phyloP scores from a whole-genome alignment of 2,113 vertebrate species.

The Gymnorhina tibicen region DNA sequence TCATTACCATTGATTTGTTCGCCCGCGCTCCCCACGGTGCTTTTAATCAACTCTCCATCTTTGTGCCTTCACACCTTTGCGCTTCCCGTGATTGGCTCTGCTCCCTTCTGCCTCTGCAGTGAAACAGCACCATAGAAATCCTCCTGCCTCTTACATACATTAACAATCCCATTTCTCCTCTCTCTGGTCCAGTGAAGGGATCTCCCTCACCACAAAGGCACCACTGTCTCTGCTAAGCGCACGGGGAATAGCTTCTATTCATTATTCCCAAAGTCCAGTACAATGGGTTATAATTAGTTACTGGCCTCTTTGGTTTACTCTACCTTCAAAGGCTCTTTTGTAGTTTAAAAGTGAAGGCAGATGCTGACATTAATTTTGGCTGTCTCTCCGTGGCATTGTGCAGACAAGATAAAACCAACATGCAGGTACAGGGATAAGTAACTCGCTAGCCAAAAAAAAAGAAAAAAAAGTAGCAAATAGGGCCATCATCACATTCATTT shows the following conservation, averaged over 20 bases:
- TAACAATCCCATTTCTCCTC: constrained; percentile 57
- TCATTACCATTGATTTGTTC: constrained; percentile 56
- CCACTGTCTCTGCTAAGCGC: background rate
- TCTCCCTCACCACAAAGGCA: constrained; percentile 31
- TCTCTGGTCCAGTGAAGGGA: constrained; percentile 58
- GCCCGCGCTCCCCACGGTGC: constrained; percentile 5
- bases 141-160: constrained; percentile 47
- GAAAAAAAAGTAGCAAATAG: background rate
- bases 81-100: constrained; percentile 57
- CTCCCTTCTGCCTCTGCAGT: constrained; percentile 50
- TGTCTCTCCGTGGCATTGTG: background rate
- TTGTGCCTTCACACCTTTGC: constrained; percentile 62
- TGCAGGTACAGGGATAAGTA: background rate
- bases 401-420: background rate
- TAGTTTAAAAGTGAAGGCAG: constrained; percentile 28
- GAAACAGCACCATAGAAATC: constrained; percentile 56
- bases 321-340: constrained; percentile 16
- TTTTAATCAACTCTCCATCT: constrained; percentile 64
- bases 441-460: background rate
- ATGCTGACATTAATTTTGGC: constrained; percentile 39
- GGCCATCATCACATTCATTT: constrained; percentile 32
- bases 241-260: constrained; percentile 7
- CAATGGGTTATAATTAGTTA: constrained; percentile 46
- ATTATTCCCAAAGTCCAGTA: constrained; percentile 32
- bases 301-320: constrained; percentile 36